Base-by-base conservation (phyloP, 2,797 vertebrate species). In the Nyctibius grandis region DNA sequence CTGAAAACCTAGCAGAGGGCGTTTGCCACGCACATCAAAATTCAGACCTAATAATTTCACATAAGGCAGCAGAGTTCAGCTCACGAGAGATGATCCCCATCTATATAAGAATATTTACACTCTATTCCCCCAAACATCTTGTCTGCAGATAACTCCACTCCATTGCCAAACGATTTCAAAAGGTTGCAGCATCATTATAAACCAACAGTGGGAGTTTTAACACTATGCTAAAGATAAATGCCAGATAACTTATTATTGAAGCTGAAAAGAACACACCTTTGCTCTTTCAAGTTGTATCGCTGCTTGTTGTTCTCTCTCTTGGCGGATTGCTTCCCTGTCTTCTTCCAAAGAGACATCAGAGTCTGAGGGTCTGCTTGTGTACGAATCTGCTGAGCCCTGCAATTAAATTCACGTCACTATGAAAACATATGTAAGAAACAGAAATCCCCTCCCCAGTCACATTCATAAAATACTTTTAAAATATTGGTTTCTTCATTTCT, bases 331-430 rank as follows among this genome's bases (percentile, higher is more conserved):
- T 98, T 99, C 99, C 97, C 99, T 99, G 92, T 99, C 99, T 96
- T 99, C 99, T 97, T 99, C 99, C 98, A 99, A 96, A 96, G 99
- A 99, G 93, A 99, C 99, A 98, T 99, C 99, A 21, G 99, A 99
- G 98, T 99, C 99, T 53, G 99, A 99, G 5, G 99, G 99, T 97
- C 99, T 99, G 98, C 99, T 99, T 91, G 99, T 99, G 98, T 99
- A 99, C 50, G 99, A 99, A 98, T 99, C 99, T 96, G 99, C 99
- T 98, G 99, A 99, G 97, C 99, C 99, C 99, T 99, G 98, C 6
- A 95, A 97, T 73, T 36, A 93, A 95, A 96, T 88, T 16, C 81
- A 50, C 12, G 7, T 36, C 81, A 60, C 93, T 93, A 33, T 68
- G 68, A 88, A 76, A 73, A 69, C 10, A 7, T 8, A 45, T 6